phyloP scores from a whole-genome alignment of 2,888 invertebrate genomes.

The Leucozona laternaria region DNA sequence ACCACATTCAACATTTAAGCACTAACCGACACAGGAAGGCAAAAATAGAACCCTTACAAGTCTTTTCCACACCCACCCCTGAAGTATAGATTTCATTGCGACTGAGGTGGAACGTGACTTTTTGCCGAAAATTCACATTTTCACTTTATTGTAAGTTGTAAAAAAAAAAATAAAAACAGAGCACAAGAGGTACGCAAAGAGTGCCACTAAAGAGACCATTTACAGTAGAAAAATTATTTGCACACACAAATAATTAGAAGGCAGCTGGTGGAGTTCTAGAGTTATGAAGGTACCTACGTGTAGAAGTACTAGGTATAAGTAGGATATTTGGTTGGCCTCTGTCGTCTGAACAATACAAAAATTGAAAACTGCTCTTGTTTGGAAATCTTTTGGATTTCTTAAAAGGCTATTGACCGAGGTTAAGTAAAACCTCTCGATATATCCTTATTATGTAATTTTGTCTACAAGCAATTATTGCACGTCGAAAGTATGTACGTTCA shows the following conservation, averaged over 20 bases:
- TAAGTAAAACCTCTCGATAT: not conserved
- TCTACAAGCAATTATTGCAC: not conserved
- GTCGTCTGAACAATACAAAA: not conserved
- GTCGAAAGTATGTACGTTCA: too few species aligned
- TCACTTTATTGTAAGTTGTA: slow-evolving; percentile 31
- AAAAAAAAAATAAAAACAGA: slow-evolving; percentile 26
- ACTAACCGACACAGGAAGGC: slow-evolving; percentile 10
- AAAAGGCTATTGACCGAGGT: slow-evolving; percentile 26
- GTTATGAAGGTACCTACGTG: not conserved
- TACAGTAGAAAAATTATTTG: slow-evolving; percentile 40
- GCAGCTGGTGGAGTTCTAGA: not conserved
- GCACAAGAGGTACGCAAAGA: slow-evolving; percentile 38
- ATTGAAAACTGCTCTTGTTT: slow-evolving; percentile 2
- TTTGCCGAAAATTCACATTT: slow-evolving; percentile 52
- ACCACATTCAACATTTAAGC: not conserved
- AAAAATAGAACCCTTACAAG: slow-evolving; percentile 36
- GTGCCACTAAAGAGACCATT: slow-evolving; percentile 63
- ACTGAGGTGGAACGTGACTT: slow-evolving; percentile 53
- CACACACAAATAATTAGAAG: slow-evolving; percentile 28
- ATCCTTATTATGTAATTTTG: not conserved
- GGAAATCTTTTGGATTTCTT: not conserved
- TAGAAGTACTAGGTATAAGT: slow-evolving; percentile 6
- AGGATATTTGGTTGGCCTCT: slow-evolving; percentile 4
- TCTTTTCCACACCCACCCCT: slow-evolving; percentile 4
- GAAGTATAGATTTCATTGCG: slow-evolving; percentile 51